Evolutionary conservation across 1,140 invertebrate genomes (phyloP).

Genomic region (Scaptomyza montana): DNA sequence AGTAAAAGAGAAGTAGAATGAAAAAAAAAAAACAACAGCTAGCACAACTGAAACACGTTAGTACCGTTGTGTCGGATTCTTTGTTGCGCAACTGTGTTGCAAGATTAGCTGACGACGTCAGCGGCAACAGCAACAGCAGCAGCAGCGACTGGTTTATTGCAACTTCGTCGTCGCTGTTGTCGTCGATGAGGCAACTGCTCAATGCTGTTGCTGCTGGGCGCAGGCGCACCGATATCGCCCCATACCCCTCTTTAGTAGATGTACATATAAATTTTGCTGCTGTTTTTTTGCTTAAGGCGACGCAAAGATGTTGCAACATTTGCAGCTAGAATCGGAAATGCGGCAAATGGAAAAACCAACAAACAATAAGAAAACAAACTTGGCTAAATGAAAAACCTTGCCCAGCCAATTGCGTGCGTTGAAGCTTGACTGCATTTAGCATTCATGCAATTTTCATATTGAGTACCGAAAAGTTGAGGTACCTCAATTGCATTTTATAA

Average conservation of each 20-base stretch:
- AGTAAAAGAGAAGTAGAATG: not conserved
- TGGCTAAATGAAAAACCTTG: slow-evolving; percentile 47
- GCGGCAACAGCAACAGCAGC: slow-evolving; percentile 32
- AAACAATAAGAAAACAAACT: slow-evolving; percentile 8
- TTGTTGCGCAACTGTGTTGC: slow-evolving; percentile 83
- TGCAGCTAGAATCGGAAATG: slow-evolving; percentile 76
- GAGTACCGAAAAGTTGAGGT: slow-evolving; percentile 45
- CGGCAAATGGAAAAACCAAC: slow-evolving; percentile 20
- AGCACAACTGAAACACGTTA: slow-evolving; percentile 72
- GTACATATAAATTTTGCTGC: slow-evolving; percentile 26
- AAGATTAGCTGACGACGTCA: slow-evolving; percentile 74
- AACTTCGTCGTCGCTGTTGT: slow-evolving; percentile 43
- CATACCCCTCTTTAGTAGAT: slow-evolving; percentile 2
- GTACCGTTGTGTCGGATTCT: slow-evolving; percentile 83
- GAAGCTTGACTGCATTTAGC: slow-evolving; percentile 72
- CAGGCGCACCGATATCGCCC: slow-evolving; percentile 29
- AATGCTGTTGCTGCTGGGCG: slow-evolving; percentile 43
- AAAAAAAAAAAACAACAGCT: slow-evolving; percentile 30
- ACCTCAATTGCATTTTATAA: slow-evolving; percentile 54
- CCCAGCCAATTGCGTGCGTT: slow-evolving; percentile 66
- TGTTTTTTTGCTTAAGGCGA: slow-evolving; percentile 1
- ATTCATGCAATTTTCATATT: slow-evolving; percentile 53
- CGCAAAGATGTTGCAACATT: slow-evolving; percentile 70
- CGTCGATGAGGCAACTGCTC: slow-evolving; percentile 71
- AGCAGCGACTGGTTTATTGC: slow-evolving; percentile 77